Evolutionary conservation across 2,113 vertebrate genomes (phyloP), one percentile per base, ranked within the genome.

Genomic region (Periophthalmodon schlosseri): DNA sequence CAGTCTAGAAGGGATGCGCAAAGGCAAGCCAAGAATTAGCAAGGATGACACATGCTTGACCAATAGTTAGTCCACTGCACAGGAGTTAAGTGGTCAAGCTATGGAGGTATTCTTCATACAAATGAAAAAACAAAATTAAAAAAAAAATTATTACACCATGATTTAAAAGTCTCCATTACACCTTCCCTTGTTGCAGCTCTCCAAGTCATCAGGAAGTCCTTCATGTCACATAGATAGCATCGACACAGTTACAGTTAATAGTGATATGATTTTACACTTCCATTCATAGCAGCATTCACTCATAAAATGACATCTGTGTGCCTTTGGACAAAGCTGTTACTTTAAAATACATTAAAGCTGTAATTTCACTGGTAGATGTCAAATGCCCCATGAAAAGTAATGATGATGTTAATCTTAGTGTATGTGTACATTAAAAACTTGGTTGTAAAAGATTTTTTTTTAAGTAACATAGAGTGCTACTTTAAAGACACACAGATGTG

Each of bases 31-130:
- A 50, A 57, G 60, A 21, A 36, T n/a, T 61, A 34, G 56, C 71
- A 39, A 23, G 11, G 18, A 56, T 75, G 23, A 58, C 70, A 83
- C 77, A 69, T 61, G 71, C 80, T 83, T 72, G 80, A 90, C 88
- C 88, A 85, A 78, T 39, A 5, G 15, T 78, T 78, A 74, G 87
- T 89, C 84, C 85, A 81, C 65, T 52, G 78, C 85, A 81, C 60
- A 49, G 74, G 58, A 73, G 84, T 75, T 87, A 81, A 50, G 79
- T 77, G 80, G 86, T 86, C 89, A 77, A 86, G 81, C 80, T 75
- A 76, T 84, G 87, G 91, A 92, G 91, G 91, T 87, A 89, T 88
- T 89, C 83, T 87, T 89, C 86, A 91, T 76, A 88, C 74, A 20
- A 65, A 8, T 28, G 74, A 64, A 72, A 69, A 80, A 20, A n/a